phyloP scores from a whole-genome alignment of 1,140 invertebrate species.

The Magallana angulata region DNA sequence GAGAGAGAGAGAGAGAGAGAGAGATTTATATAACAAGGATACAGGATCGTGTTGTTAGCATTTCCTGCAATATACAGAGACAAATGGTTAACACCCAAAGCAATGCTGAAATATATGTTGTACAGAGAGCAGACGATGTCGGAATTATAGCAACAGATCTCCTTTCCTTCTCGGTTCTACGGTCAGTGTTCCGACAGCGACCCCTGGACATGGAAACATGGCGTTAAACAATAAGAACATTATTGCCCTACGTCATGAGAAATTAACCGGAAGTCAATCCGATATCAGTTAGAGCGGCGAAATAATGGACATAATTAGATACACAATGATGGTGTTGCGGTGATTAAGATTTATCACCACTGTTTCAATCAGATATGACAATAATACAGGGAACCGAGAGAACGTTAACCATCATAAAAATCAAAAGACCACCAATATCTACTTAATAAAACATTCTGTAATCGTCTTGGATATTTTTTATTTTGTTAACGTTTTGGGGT shows the following conservation, averaged over 20 bases:
- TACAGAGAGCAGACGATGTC: not conserved
- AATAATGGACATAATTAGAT: not conserved
- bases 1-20: not conserved
- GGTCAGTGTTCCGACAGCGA: not conserved
- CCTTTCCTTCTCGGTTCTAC: not conserved
- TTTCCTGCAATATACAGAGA: no score
- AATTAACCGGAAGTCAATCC: not conserved
- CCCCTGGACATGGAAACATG: not conserved
- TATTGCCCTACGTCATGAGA: not conserved
- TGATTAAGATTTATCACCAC: not conserved
- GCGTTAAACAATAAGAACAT: slow-evolving; percentile 6
- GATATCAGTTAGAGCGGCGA: not conserved
- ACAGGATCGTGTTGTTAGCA: no score
- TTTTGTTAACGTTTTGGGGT: no score
- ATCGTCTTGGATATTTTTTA: no score
- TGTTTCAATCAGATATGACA: not conserved
- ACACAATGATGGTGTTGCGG: not conserved
- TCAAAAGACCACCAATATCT: no score
- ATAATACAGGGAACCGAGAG: no score
- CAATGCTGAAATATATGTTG: not conserved
- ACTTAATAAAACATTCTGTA: no score
- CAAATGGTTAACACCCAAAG: not conserved
- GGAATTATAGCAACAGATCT: no score
- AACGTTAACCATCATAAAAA: no score
- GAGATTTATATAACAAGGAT: not conserved